A percentile compares a stretch with the other conserved stretches of the same genome.
Evolutionary conservation across 1,140 invertebrate genomes (phyloP).

Genomic region (Drosophila repleta): DNA sequence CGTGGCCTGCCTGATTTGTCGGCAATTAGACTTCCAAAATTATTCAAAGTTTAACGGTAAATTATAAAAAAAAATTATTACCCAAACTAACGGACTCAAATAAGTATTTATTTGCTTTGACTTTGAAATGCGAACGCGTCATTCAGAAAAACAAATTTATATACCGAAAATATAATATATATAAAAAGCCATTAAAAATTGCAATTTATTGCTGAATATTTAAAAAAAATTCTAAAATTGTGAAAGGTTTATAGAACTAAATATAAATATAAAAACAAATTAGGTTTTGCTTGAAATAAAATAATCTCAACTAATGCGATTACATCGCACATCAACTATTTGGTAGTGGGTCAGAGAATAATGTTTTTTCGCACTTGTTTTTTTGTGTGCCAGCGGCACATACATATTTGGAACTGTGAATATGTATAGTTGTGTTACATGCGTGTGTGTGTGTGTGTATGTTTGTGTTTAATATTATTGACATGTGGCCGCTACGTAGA

Average conservation of each 20-base stretch:
- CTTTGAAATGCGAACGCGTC: background rate
- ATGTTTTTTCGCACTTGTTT: slow-evolving; percentile 35
- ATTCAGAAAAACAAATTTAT: slow-evolving; percentile 1
- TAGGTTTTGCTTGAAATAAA: background rate
- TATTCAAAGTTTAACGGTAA: slow-evolving; percentile 20
- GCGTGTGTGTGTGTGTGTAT: slow-evolving; percentile 5
- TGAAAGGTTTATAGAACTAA: background rate
- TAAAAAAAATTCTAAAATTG: background rate
- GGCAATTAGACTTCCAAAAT: slow-evolving; percentile 2
- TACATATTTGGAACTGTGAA: slow-evolving; percentile 12
- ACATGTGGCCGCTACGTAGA: slow-evolving; percentile 19
- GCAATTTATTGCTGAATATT: background rate
- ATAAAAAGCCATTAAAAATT: slow-evolving; percentile 7
- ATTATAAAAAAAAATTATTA: background rate
- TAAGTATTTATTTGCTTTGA: background rate
- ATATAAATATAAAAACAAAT: no score
- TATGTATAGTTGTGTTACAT: slow-evolving; percentile 5
- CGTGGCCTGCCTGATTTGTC: background rate
- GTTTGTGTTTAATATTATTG: slow-evolving; percentile 14
- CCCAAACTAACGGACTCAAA: background rate
- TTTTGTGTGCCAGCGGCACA: background rate
- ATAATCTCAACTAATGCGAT: background rate
- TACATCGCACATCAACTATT: background rate
- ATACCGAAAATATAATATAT: slow-evolving; percentile 10
- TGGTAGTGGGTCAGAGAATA: background rate